These are phyloP conservation scores for Clarias gariepinus DNA, from an alignment of 2,113 vertebrate species.

Conservation along the genomic window DNA sequence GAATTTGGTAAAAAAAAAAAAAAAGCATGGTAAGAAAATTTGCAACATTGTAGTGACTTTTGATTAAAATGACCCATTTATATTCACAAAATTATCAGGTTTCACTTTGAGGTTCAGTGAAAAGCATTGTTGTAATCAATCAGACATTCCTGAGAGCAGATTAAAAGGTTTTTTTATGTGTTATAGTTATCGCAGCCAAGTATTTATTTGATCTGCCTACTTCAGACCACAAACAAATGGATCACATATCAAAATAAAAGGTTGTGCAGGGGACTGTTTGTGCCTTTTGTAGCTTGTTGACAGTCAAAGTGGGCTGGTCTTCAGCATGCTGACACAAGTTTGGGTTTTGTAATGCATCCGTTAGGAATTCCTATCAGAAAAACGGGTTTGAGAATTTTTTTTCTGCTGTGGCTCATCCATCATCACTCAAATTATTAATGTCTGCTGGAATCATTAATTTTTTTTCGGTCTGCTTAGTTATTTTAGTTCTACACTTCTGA, in stretches of 20 bases:
- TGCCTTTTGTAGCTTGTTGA: neutral
- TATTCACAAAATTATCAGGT: conserved; percentile 1
- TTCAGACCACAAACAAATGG: conserved; percentile 37
- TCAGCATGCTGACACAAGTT: conserved; percentile 38
- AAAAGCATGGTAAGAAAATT: neutral
- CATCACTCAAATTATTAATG: conserved; percentile 35
- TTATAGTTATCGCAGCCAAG: conserved; percentile 15
- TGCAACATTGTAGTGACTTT: neutral
- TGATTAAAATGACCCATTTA: conserved; percentile 5
- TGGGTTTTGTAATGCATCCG: conserved; percentile 20
- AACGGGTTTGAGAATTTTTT: neutral
- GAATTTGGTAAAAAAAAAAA: neutral
- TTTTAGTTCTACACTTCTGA: conserved; percentile 53
- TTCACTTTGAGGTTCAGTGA: conserved; percentile 12
- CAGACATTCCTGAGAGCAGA: conserved; percentile 11
- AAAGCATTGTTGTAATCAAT: neutral
- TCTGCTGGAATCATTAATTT: conserved; percentile 30
- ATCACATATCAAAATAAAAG: conserved; percentile 41
- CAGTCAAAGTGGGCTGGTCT: conserved; percentile 12
- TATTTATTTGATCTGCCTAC: conserved; percentile 33
- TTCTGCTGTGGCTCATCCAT: conserved; percentile 1
- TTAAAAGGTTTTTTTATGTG: conserved; percentile 16
- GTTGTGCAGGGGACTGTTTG: conserved; percentile 19
- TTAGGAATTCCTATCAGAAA: conserved; percentile 17
- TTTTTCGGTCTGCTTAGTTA: conserved; percentile 43